phyloP scores from a whole-genome alignment of 1,140 invertebrate genomes.

The Tetragonula clypearis region DNA sequence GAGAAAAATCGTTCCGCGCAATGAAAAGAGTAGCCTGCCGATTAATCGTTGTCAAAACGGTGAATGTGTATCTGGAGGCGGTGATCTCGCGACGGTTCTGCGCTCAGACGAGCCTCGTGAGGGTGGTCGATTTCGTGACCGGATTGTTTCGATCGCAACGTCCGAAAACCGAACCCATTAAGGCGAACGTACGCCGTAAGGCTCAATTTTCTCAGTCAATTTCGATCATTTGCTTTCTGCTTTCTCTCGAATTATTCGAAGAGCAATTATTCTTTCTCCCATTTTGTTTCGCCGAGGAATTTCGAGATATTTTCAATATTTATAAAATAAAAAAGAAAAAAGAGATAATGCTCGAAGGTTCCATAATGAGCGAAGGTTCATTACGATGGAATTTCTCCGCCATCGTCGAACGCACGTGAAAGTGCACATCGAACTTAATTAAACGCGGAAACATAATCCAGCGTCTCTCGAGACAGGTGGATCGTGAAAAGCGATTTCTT shows the following conservation, averaged over 20 bases:
- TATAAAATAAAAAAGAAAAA: too few relatives aligned
- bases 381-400: background rate
- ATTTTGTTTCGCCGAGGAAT: background rate
- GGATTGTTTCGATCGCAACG: conserved; percentile 30
- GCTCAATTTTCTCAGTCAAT: too few relatives aligned
- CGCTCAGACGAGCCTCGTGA: background rate
- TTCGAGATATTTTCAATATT: too few relatives aligned
- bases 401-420: background rate
- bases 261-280: too few relatives aligned
- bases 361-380: background rate
- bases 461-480: too few relatives aligned
- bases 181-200: too few relatives aligned
- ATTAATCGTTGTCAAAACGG: conserved; percentile 64
- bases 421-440: background rate
- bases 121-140: conserved; percentile 34
- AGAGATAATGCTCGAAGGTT: too few relatives aligned
- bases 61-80: conserved; percentile 50
- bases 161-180: too few relatives aligned
- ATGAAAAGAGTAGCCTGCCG: conserved; percentile 49
- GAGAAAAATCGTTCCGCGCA: conserved; percentile 49
- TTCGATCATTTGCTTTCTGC: too few relatives aligned
- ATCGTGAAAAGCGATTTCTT: conserved; percentile 1
- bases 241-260: too few relatives aligned
- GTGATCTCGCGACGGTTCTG: conserved; percentile 11
- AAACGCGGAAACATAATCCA: background rate